These are phyloP conservation scores for Pachyseris speciosa DNA, from an alignment of 64 coral and sea anemone species.

Conservation along the genomic window DNA sequence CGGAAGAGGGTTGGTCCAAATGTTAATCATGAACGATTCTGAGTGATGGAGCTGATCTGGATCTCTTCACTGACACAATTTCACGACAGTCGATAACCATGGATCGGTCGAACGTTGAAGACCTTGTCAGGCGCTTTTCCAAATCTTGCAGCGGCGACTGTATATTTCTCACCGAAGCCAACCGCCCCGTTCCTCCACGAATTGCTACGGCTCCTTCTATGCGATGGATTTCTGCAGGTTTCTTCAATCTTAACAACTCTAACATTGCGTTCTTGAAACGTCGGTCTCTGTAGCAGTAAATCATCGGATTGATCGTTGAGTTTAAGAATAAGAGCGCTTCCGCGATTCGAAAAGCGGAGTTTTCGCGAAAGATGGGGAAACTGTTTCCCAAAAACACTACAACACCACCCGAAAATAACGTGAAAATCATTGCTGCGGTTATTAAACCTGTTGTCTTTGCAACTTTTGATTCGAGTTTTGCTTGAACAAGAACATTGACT, in stretches of 20 bases:
- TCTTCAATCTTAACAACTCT: neutral
- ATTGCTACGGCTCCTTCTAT: no score
- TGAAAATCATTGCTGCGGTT: neutral
- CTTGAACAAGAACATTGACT: neutral
- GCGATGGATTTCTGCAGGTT: neutral
- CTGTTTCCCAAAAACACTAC: neutral
- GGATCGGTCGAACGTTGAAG: no score
- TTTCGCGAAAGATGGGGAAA: neutral
- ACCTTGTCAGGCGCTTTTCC: no score
- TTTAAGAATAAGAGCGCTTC: neutral
- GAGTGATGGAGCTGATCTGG: no score
- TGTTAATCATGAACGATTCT: no score
- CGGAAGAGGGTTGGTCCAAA: no score
- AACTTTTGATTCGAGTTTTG: neutral
- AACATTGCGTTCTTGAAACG: neutral
- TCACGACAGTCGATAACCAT: no score
- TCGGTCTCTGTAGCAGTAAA: conserved; percentile 1
- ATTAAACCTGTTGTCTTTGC: neutral
- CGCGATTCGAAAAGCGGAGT: neutral
- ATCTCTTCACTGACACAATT: no score
- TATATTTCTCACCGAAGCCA: no score
- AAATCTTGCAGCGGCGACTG: no score
- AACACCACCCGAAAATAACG: neutral
- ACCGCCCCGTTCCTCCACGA: no score
- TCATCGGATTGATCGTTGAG: neutral